Evolutionary conservation across 2,797 vertebrate species (phyloP).

Genomic region (Echiichthys vipera): DNA sequence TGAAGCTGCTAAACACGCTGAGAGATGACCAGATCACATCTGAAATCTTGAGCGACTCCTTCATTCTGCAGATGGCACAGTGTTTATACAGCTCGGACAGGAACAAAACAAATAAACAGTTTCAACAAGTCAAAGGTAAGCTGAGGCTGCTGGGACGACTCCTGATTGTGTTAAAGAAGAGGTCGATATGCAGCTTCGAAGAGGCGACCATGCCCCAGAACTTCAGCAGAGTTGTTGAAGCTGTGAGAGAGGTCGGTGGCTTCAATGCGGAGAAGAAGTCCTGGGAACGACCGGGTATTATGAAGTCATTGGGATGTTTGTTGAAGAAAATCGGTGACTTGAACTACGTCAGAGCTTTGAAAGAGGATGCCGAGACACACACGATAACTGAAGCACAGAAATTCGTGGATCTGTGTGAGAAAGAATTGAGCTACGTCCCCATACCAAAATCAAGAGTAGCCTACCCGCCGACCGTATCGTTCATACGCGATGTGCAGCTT

Average conservation of each 20-base stretch:
- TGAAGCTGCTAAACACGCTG: slow-evolving; percentile 42
- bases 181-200: slow-evolving; percentile 50
- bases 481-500: slow-evolving; percentile 57
- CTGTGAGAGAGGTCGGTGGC: slow-evolving; percentile 14
- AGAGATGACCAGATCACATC: slow-evolving; percentile 47
- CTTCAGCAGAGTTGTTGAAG: slow-evolving; percentile 39
- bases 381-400: slow-evolving; percentile 11
- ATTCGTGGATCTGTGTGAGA: slow-evolving; percentile 47
- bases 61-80: slow-evolving; percentile 55
- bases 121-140: not conserved
- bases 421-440: not conserved
- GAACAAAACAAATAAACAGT: not conserved
- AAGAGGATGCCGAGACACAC: not conserved
- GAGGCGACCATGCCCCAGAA: slow-evolving; percentile 54
- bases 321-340: slow-evolving; percentile 47
- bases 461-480: slow-evolving; percentile 16
- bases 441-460: accelerated
- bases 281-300: not conserved
- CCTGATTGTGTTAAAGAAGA: slow-evolving; percentile 43
- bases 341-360: slow-evolving; percentile 28
- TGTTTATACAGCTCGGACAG: slow-evolving; percentile 25
- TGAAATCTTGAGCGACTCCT: slow-evolving; percentile 43
- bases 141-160: slow-evolving; percentile 56
- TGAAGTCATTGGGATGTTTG: not conserved
- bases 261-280: not conserved